Conservation (phyloP, 1,140 invertebrate species). For the Aphidius gifuensis region DNA sequence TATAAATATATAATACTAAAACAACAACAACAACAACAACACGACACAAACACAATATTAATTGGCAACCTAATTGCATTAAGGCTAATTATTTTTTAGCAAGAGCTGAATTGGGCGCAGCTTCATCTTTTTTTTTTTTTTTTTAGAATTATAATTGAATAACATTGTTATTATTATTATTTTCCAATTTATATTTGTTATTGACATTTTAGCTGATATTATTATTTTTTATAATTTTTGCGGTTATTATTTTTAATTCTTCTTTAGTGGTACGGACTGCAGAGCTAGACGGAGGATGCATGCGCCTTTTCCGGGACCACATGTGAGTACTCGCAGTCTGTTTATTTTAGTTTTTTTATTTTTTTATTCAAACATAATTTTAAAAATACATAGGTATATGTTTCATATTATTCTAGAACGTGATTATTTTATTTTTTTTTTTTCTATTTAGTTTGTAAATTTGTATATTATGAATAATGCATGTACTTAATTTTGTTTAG, state of each 20-base stretch:
- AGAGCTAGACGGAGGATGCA: slow-evolving; percentile 58
- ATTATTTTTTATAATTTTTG: slow-evolving; percentile 7
- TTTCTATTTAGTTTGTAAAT: not conserved
- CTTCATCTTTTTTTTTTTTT: not conserved
- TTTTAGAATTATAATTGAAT: slow-evolving; percentile 6
- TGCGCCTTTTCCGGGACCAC: slow-evolving; percentile 56
- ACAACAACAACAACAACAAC: not conserved
- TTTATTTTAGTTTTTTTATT: slow-evolving; percentile 15
- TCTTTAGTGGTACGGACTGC: slow-evolving; percentile 58
- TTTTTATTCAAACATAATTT: slow-evolving; percentile 5
- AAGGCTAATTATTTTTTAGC: slow-evolving; percentile 8
- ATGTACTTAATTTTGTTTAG: no score
- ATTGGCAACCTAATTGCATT: slow-evolving; percentile 4
- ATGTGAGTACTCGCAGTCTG: slow-evolving; percentile 50
- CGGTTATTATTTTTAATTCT: slow-evolving; percentile 40
- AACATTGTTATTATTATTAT: slow-evolving; percentile 6
- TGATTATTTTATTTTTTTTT: not conserved
- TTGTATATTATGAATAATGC: no score
- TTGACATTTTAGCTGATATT: no score
- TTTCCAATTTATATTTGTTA: not conserved
- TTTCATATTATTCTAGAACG: not conserved
- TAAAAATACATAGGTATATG: not conserved
- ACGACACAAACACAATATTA: slow-evolving; percentile 19
- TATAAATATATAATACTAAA: no score
- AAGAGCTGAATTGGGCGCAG: slow-evolving; percentile 17